Conservation (phyloP, 1,140 invertebrate species). For the Colletes latitarsis region DNA sequence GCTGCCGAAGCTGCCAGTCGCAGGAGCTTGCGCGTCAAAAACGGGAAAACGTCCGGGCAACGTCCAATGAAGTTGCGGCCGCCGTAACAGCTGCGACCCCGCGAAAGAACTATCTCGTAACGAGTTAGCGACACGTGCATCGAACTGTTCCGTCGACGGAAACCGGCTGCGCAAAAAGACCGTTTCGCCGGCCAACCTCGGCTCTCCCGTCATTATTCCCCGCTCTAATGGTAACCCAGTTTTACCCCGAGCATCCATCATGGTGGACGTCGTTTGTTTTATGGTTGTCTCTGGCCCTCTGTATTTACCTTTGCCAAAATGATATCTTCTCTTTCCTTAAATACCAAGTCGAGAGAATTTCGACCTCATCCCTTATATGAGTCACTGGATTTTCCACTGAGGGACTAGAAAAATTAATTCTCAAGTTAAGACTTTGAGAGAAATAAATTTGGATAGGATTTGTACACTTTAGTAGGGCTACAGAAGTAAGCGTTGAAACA, state of each 20-base stretch:
- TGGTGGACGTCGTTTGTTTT: not conserved
- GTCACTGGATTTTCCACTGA: too few species aligned
- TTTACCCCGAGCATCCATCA: not conserved
- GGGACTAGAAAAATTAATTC: too few species aligned
- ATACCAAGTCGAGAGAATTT: too few species aligned
- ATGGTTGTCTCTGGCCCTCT: too few species aligned
- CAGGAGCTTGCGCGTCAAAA: slow-evolving; percentile 29
- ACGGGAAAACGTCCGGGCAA: not conserved
- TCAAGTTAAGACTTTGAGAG: too few species aligned
- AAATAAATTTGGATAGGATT: too few species aligned
- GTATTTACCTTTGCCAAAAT: too few species aligned
- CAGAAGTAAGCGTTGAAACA: too few species aligned
- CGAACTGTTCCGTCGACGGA: slow-evolving; percentile 20
- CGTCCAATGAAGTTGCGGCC: slow-evolving; percentile 21
- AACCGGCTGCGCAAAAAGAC: slow-evolving; percentile 5
- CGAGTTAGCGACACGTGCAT: slow-evolving; percentile 54
- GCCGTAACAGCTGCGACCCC: slow-evolving; percentile 38
- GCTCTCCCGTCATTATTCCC: not conserved
- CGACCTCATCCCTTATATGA: too few species aligned
- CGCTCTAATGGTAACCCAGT: slow-evolving; percentile 30
- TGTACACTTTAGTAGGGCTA: too few species aligned
- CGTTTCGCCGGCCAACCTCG: not conserved
- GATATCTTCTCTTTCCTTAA: too few species aligned
- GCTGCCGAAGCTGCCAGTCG: slow-evolving; percentile 53
- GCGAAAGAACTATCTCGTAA: slow-evolving; percentile 44